Percentiles rank a stretch among this genome's conserved stretches.
phyloP scores from a whole-genome alignment of 2,797 vertebrate genomes.

The Lates japonicus region DNA sequence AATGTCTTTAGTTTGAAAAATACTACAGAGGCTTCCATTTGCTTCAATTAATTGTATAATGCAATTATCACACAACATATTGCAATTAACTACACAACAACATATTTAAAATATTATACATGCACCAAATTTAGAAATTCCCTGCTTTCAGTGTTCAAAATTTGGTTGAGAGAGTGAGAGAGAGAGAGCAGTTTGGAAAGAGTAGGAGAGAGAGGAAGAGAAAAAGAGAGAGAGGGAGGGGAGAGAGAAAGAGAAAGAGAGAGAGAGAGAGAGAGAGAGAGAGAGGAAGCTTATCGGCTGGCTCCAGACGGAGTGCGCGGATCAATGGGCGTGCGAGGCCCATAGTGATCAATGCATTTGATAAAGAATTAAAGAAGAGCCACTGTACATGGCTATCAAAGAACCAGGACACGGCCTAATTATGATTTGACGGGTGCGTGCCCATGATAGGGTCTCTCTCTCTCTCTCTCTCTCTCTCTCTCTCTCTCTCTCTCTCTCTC shows the following conservation, averaged over 20 bases:
- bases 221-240: too few species aligned
- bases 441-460: slow-evolving; percentile 99
- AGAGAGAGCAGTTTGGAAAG: slow-evolving; percentile 73
- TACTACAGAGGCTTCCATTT: background rate
- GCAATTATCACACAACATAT: background rate
- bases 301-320: slow-evolving; percentile 98
- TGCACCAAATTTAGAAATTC: slow-evolving; percentile 13
- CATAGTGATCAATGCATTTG: slow-evolving; percentile 99
- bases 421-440: slow-evolving; percentile 99
- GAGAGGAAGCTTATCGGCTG: slow-evolving; percentile 95
- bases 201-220: slow-evolving; percentile 72
- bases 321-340: slow-evolving; percentile 97
- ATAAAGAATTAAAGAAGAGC: slow-evolving; percentile 99
- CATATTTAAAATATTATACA: background rate
- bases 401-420: slow-evolving; percentile 99
- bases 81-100: background rate
- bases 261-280: slow-evolving; percentile 90
- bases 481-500: too few species aligned
- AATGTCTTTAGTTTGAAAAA: slow-evolving; percentile 30
- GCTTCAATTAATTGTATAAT: background rate
- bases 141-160: slow-evolving; percentile 26
- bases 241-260: too few species aligned
- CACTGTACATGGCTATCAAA: slow-evolving; percentile 99
- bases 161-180: slow-evolving; percentile 83
- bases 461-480: too few species aligned